A percentile compares a stretch with the other conserved stretches of the same genome.
Evolutionary conservation across 2,888 invertebrate genomes (phyloP).

Genomic region (Pristionchus japonicus): DNA sequence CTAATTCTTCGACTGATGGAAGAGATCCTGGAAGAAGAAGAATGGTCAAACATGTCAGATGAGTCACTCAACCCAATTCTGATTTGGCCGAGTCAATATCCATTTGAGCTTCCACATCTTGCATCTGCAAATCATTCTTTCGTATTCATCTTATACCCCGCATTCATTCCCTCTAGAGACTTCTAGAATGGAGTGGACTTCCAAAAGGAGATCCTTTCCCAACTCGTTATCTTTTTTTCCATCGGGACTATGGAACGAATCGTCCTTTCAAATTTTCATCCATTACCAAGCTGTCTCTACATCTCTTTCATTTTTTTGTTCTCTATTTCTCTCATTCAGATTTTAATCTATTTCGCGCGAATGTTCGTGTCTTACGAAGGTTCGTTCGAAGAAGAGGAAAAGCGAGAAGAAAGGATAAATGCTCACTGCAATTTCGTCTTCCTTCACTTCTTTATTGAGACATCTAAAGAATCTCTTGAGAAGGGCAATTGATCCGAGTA

Average conservation of each 20-base stretch:
- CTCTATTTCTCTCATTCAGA: too few species aligned
- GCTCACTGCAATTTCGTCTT: slow-evolving; percentile 42
- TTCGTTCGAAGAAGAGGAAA: background rate
- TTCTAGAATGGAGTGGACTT: too few species aligned
- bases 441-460: slow-evolving; percentile 40
- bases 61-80: background rate
- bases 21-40: slow-evolving; percentile 33
- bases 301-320: background rate
- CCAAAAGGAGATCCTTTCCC: too few species aligned
- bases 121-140: slow-evolving; percentile 34
- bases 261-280: background rate
- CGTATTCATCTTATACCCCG: background rate
- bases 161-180: too few species aligned
- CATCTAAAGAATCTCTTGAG: slow-evolving; percentile 9
- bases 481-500: background rate
- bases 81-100: slow-evolving; percentile 43
- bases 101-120: slow-evolving; percentile 35
- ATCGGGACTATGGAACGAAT: background rate
- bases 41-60: too few species aligned
- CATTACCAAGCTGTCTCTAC: background rate
- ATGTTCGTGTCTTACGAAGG: too few species aligned
- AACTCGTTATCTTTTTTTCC: too few species aligned
- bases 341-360: too few species aligned
- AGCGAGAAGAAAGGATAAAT: background rate
- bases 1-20: slow-evolving; percentile 43